Percentiles rank a stretch among this genome's conserved stretches.
These are phyloP conservation scores for Macquaria australasica DNA, from an alignment of 2,113 vertebrate species.

Conservation along the genomic window DNA sequence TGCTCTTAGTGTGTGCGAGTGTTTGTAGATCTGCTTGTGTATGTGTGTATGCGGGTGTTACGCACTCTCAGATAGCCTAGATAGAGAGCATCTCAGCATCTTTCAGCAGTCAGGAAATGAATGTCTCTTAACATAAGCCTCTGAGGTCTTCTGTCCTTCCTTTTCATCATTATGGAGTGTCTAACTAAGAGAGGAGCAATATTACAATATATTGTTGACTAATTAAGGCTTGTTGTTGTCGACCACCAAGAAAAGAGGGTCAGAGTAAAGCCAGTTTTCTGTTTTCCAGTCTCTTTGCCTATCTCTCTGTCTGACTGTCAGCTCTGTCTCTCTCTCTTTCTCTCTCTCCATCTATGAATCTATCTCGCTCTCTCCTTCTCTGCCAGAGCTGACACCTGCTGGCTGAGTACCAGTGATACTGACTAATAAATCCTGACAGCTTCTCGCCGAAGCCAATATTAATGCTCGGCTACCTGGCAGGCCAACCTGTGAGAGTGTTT, in stretches of 20 bases:
- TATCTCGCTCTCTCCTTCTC: conserved; percentile 62
- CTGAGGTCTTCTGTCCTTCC: background rate
- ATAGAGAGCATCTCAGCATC: conserved; percentile 11
- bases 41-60: background rate
- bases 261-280: conserved; percentile 16
- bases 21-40: background rate
- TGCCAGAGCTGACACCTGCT: conserved; percentile 79
- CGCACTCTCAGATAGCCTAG: background rate
- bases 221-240: background rate
- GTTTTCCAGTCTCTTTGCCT: conserved; percentile 43
- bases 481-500: conserved; percentile 77
- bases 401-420: conserved; percentile 77
- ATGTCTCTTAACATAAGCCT: conserved; percentile 8
- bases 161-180: background rate
- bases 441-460: conserved; percentile 75
- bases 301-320: conserved; percentile 44
- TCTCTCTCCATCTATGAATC: conserved; percentile 50
- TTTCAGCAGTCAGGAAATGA: background rate
- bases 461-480: conserved; percentile 78
- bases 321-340: background rate
- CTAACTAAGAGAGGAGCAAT: background rate
- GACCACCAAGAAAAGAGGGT: background rate
- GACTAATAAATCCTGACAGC: conserved; percentile 83
- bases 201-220: background rate
- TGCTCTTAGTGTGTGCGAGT: background rate